Evolutionary conservation across 2,888 invertebrate species (phyloP), one percentile per base, ranked within the genome.

Genomic region (Polylopha cassiicola): DNA sequence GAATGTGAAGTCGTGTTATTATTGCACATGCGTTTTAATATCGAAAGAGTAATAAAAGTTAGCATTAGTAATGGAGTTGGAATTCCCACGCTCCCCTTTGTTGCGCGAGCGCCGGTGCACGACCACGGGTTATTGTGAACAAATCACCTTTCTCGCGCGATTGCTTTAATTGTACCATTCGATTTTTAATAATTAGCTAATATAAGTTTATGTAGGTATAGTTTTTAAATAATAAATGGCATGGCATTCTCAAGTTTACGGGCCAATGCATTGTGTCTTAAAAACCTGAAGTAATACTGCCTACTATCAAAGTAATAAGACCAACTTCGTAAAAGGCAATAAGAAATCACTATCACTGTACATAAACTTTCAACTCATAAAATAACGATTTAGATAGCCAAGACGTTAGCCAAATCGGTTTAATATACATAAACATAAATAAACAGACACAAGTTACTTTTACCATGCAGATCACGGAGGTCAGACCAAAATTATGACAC

Each of bases 21-120:
- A n/a, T n/a, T n/a, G n/a, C n/a, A n/a, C n/a, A n/a, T n/a, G 17
- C 20, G 7, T 10, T 2, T 5, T 3, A 16, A 10, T 16, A 27
- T 26, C 18, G 18, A 16, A 30, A 29, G 26, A 41, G 30, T 9
- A 41, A 41, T 24, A 22, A 28, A 23, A 30, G 21, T 24, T 10
- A 17, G 20, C n/a, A 36, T 41, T 41, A 36, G 41, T 30, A 36
- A 36, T 41, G 30, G 29, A 20, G 30, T 18, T 16, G 23, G 29
- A 24, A 20, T 36, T 41, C 42, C 29, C 42, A 42, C 42, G 37
- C 37, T 37, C 31, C 42, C 42, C 42, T 42, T 42, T 31, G 42
- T 42, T 37, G 27, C 37, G 17, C 37, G 22, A 22, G 37, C 42
- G 31, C 27, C 42, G 42, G 31, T 32, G 42, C 42, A 37, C 30